Evolutionary conservation across 2,113 vertebrate genomes (phyloP).

Genomic region (Thryonomys swinderianus): DNA sequence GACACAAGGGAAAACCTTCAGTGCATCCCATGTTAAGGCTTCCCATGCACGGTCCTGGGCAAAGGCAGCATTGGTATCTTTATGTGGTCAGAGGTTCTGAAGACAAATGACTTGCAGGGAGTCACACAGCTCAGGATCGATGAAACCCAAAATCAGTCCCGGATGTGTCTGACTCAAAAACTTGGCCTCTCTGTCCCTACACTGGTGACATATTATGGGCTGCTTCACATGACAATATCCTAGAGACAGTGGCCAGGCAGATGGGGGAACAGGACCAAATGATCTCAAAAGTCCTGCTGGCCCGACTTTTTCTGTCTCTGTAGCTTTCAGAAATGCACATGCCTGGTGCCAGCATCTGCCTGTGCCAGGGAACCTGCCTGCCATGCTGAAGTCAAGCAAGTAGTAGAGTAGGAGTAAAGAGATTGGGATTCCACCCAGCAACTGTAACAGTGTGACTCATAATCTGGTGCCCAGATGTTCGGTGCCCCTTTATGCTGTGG

Average conservation of each 20-base stretch:
- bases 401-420: not conserved
- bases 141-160: not conserved
- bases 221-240: not conserved
- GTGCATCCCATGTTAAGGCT: not conserved
- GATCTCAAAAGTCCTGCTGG: not conserved
- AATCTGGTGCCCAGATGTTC: not conserved
- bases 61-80: not conserved
- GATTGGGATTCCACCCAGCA: not conserved
- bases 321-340: not conserved
- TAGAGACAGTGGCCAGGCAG: not conserved
- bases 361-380: not conserved
- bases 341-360: not conserved
- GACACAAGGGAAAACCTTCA: not conserved
- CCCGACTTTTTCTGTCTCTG: not conserved
- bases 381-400: not conserved
- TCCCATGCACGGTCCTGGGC: not conserved
- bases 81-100: not conserved
- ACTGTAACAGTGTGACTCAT: not conserved
- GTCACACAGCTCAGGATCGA: not conserved
- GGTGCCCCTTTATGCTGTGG: not conserved
- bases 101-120: not conserved
- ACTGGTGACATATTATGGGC: not conserved
- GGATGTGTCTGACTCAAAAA: not conserved
- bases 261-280: not conserved
- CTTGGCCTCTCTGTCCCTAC: not conserved